Evolutionary conservation across 2,113 vertebrate genomes (phyloP).

Genomic region (Turnix velox): DNA sequence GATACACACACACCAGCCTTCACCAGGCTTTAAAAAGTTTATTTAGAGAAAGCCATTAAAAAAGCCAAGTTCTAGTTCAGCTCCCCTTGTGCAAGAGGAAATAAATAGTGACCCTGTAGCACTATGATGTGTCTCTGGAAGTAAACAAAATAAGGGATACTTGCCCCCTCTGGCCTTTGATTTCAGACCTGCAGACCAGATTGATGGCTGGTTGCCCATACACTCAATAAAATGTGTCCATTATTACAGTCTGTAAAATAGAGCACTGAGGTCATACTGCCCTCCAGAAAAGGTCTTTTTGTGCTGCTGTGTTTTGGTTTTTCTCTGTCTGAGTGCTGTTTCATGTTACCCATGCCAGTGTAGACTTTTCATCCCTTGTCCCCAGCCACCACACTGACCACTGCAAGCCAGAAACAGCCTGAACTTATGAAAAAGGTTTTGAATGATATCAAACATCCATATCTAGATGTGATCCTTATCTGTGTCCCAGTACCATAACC

Average conservation of each 20-base stretch:
- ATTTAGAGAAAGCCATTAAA: slow-evolving; percentile 35
- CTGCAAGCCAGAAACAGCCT: not conserved
- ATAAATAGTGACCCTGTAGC: slow-evolving; percentile 5
- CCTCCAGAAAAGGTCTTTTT: not conserved
- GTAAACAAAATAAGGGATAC: slow-evolving; percentile 34
- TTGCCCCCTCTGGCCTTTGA: slow-evolving; percentile 35
- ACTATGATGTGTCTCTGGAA: not conserved
- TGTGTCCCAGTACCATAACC: not conserved
- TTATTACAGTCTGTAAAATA: slow-evolving; percentile 18
- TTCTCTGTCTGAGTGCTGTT: not conserved
- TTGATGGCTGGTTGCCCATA: slow-evolving; percentile 4
- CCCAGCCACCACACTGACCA: not conserved
- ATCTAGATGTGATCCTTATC: not conserved
- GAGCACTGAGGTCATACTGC: not conserved
- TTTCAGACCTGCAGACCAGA: slow-evolving; percentile 10
- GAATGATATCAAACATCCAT: too few relatives aligned
- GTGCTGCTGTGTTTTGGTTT: not conserved
- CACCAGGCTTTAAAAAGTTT: slow-evolving; percentile 16
- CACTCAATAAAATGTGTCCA: slow-evolving; percentile 30
- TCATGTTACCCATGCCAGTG: not conserved
- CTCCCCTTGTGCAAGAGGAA: not conserved
- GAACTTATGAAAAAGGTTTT: not conserved
- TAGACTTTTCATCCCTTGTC: not conserved
- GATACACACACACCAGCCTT: not conserved
- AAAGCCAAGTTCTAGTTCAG: slow-evolving; percentile 20